Evolutionary conservation across 2,888 invertebrate genomes (phyloP), one percentile per base, ranked within the genome.

Genomic region (Sussaba pulchella): DNA sequence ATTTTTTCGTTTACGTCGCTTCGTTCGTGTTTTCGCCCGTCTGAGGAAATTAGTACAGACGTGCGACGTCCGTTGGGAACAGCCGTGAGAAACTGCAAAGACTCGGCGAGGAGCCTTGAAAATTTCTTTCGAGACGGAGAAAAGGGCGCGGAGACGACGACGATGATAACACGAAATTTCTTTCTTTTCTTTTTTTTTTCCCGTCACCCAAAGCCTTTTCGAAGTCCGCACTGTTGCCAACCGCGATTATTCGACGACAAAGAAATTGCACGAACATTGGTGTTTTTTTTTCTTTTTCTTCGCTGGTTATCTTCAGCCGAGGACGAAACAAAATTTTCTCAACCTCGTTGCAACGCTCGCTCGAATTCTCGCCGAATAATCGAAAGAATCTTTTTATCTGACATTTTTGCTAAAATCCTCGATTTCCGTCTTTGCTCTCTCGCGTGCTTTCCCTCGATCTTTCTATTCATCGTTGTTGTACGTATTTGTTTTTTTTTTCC

Each of bases 401-500:
- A 5, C 31, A 31, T 31, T 31, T 6, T 31, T n/a, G n/a, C n/a
- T n/a, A n/a, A n/a, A n/a, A n/a, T n/a, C n/a, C n/a, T n/a, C n/a
- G n/a, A n/a, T n/a, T 31, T 31, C 31, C 4, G 31, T 31, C 31
- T 39, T 57, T 61, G 43, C 61, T 79, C 82, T 78, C 67, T 70
- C 52, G 50, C 71, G 57, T 69, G 57, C 47, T 76, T 67, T 64
- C 41, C 24, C 66, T 57, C 61, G 9, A 24, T 70, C 69, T 66
- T 57, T 75, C 66, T 50, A 67, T 67, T 63, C 72, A 80, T 63
- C 84, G 81, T 83, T 75, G 69, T 36, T 45, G 41, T 57, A 52
- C 71, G 72, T 57, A 57, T 26, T 31, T 36, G 17, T 81, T 81
- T 82, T 86, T 47, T 19, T 52, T 67, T 78, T 85, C 86, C 84